These are phyloP conservation scores for Apogon talboti DNA, from an alignment of 2,797 vertebrate species.

Conservation along the genomic window DNA sequence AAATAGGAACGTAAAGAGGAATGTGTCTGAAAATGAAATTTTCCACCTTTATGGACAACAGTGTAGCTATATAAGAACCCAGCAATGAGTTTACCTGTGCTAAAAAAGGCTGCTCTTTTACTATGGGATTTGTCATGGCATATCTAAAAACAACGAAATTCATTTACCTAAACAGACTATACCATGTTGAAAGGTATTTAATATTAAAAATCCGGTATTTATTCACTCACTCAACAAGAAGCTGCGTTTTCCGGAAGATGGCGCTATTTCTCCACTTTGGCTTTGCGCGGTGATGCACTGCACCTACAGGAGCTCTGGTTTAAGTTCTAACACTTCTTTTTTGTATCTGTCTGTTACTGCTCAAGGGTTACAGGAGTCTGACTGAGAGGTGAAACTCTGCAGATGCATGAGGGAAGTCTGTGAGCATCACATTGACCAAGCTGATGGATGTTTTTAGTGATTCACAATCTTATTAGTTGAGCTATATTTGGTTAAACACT, in stretches of 20 bases:
- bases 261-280: slow-evolving; percentile 23
- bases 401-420: neutral
- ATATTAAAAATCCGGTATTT: neutral
- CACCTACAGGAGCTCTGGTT: neutral
- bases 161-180: neutral
- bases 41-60: too few relatives aligned
- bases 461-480: neutral
- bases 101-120: too few relatives aligned
- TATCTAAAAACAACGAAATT: too few relatives aligned
- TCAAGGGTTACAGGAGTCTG: slow-evolving; percentile 1
- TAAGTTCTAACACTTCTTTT: neutral
- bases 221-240: neutral
- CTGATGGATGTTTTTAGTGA: neutral
- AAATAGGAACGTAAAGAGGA: too few relatives aligned
- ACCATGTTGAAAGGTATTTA: neutral
- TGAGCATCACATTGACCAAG: neutral
- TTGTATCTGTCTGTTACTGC: neutral
- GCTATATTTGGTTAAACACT: neutral
- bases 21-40: too few relatives aligned
- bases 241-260: slow-evolving; percentile 44
- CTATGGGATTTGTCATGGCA: too few relatives aligned
- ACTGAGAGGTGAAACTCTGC: neutral
- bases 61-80: too few relatives aligned
- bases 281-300: too few relatives aligned
- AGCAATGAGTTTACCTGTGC: too few relatives aligned